Base-by-base conservation (phyloP, 2,113 vertebrate genomes). In the Megaptera novaeangliae region DNA sequence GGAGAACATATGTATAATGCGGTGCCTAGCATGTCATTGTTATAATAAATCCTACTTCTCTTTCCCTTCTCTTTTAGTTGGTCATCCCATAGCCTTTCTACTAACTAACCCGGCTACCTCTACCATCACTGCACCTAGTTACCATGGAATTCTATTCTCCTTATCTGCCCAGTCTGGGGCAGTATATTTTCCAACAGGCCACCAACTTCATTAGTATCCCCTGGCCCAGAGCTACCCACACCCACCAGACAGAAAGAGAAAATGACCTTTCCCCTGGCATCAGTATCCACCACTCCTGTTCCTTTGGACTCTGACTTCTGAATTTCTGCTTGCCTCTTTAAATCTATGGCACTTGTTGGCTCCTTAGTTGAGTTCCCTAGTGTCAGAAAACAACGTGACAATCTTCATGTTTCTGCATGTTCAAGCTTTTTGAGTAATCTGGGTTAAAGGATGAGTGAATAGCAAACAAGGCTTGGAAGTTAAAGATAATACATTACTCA, bases 1-100 rank as follows among this genome's bases (percentile, higher is more conserved):
- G 39, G 13, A 63, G 27, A 27, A 41, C 11, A 18, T 25, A 14
- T 0, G 11, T 4, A 14, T 20, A 21, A 55, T 6, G 11, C 2
- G 25, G 2, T 14, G 13, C 8, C 46, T 8, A 11, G 6, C 3
- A 29, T 14, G 46, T 12, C 18, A 15, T 23, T 52, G 14, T 29
- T 21, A 36, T 9, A 74, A 64, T 49, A 63, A 59, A 46, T n/a
- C 39, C 34, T 34, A 23, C 10, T 52, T 61, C 41, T 31, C 34
- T 57, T 29, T 80, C 23, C 52, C 39, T 81, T 49, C 46, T 49
- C 29, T 41, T 81, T 63, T 21, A n/a, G 68, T 27, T 63, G 4
- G 21, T 41, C 18, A 71, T 39, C 31, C 9, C 12, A n/a, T 1
- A 29, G 15, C 15, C 27, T 75, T 71, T 57, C 44, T 66, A 27